phyloP scores from a whole-genome alignment of 2,888 invertebrate genomes.

The Eupithecia subumbrata region DNA sequence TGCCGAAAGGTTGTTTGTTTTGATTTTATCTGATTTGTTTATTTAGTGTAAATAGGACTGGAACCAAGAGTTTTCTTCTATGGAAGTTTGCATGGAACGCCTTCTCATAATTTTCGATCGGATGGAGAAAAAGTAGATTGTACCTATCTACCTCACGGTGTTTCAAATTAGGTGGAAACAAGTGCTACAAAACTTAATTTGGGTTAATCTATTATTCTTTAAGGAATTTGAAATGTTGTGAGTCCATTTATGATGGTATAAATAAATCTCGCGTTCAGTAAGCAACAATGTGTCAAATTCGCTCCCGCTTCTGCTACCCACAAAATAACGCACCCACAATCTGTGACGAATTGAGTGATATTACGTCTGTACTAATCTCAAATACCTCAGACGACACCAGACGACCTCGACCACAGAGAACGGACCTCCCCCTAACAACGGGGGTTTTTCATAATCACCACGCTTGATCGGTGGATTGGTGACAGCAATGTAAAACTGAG shows the following conservation, averaged over 20 bases:
- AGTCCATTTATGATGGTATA: neutral
- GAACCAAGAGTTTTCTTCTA: neutral
- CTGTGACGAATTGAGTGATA: neutral
- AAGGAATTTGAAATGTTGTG: neutral
- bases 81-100: neutral
- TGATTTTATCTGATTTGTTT: neutral
- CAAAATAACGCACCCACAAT: neutral
- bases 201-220: neutral
- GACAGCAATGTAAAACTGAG: too few species aligned
- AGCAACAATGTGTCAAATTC: neutral
- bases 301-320: neutral
- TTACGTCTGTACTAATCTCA: too few species aligned
- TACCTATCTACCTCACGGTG: neutral
- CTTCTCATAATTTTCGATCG: neutral
- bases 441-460: too few species aligned
- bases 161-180: neutral
- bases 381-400: too few species aligned
- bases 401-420: too few species aligned
- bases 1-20: conserved; percentile 46
- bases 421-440: too few species aligned
- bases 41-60: neutral
- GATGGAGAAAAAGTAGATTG: too few species aligned
- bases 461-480: too few species aligned
- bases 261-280: neutral
- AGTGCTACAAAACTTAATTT: neutral